Base-by-base conservation (phyloP, 2,797 vertebrate genomes). In the Agapornis canus region DNA sequence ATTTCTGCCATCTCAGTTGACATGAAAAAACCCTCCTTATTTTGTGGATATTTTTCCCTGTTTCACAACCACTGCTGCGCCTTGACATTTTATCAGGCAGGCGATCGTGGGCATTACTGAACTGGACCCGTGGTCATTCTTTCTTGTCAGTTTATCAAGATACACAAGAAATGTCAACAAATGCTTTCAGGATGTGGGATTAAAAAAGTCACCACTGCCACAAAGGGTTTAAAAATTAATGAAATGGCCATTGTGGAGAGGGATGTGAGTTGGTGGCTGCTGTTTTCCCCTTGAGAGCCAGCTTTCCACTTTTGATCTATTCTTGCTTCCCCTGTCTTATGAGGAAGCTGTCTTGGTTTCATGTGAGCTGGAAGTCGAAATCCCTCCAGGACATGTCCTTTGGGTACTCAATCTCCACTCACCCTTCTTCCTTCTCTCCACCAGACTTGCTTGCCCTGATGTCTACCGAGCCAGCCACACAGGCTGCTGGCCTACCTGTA, bases 381-480 rank as follows among this genome's bases (percentile, higher is more conserved):
- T 10, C 26, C 29, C 31, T 65, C 17, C 31, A 52, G 22, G 32
- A 13, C 14, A 52, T 1, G 5, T 39, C 6, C n/a, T 75, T 56
- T 35, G n/a, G 16, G 52, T 37, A 10, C 48, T 76, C 29, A 7
- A 2, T 12, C 40, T 91, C 63, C 26, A 20, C 18, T 20, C 40
- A 43, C 35, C 37, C 37, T 39, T 8, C 3, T 61, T 91, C 16
- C 21, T 69, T 35, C 27, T 5, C 12, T 8, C 19, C 47, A 21
- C 7, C 4, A 2, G 54, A 40, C 39, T 10, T 35, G 8, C 17
- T 40, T 47, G 27, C 48, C 10, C 13, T 48, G 4, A 13, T 0
- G 0, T n/a, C 43, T 40, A 11, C 37, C 0, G 0, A 61, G 26
- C 10, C 29, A 56, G 35, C 11, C 52, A 23, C 1, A 4, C 7